Conservation (phyloP, 2,113 vertebrate species). For the Tenebrosternarchus preto region DNA sequence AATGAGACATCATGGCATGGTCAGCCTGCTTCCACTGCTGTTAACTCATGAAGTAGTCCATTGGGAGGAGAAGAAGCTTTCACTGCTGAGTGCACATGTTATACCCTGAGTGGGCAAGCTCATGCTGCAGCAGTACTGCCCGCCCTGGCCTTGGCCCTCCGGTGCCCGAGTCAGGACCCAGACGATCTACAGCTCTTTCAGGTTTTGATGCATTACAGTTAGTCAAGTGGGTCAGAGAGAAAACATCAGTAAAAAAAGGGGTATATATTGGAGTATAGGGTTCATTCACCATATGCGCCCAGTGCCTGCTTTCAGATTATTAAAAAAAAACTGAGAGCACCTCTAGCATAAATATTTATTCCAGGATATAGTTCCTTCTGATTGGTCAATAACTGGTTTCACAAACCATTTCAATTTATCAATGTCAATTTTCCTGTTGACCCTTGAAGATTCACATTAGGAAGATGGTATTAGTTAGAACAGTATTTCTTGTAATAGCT, state of each 20-base stretch:
- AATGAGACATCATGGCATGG: conserved; percentile 1
- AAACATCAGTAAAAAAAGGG: background rate
- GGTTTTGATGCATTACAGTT: background rate
- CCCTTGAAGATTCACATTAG: too few relatives aligned
- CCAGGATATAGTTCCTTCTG: background rate
- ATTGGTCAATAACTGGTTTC: background rate
- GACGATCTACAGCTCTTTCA: background rate
- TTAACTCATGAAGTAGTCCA: background rate
- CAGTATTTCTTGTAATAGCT: background rate
- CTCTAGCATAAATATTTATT: too few relatives aligned
- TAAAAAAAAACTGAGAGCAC: background rate
- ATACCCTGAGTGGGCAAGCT: conserved; percentile 8
- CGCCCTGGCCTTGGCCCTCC: background rate
- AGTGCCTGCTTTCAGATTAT: too few relatives aligned
- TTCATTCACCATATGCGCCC: too few relatives aligned
- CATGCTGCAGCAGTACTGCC: background rate
- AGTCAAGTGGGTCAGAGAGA: conserved; percentile 1
- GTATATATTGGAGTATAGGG: background rate
- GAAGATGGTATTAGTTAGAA: too few relatives aligned
- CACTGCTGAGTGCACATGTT: conserved; percentile 32
- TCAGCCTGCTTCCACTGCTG: background rate
- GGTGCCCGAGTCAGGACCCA: background rate
- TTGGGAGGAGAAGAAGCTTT: conserved; percentile 18
- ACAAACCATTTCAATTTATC: background rate
- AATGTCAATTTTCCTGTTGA: too few relatives aligned